Base-by-base conservation (phyloP, 2,113 vertebrate genomes). In the Trogon surrucura region DNA sequence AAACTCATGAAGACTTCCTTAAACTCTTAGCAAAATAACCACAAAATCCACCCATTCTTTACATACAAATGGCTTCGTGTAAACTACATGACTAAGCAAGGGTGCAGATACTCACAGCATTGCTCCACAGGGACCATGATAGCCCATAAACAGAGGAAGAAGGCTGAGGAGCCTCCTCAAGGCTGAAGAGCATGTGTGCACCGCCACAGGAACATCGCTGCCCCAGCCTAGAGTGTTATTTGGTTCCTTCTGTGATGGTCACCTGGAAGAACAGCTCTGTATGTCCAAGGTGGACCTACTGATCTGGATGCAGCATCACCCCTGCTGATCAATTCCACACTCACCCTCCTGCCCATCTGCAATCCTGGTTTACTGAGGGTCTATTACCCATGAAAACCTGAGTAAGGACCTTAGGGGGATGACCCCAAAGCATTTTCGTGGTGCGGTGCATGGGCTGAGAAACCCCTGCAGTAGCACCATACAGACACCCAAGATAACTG, bases 101-200 rank as follows among this genome's bases (percentile, higher is more conserved):
- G 16, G 25, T 57, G 22, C 29, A 51, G 53, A 41, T 16, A 44
- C 19, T 18, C 25, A 58, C n/a, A 48, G 44, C 48, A 45, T 41
- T 45, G 22, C 34, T 85, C 57, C 36, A 26, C 32, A 6, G 32
- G 32, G 14, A 36, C n/a, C 22, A 5, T 1, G 2, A 36, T 0
- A 34, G 29, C 10, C 44, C 60, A n/a, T 0, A 0, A 62, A 48
- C 44, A 54, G 36, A 65, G 18, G 13, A 44, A 85, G 62, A 21
- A 75, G 16, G 38, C 26, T 23, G 56, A 88, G 62, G 30, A 88
- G 21, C n/a, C 17, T 64, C 50, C 36, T 74, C 32, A 56, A 22
- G 32, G 48, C 27, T 20, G 34, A 58, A 16, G 44, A 73, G 4
- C 14, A 38, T 14, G 5, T 2, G 5, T 1, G 1, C 47, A 60